Conservation (phyloP, 92 coral and sea anemone species). For the Zoanthus solanderi region DNA sequence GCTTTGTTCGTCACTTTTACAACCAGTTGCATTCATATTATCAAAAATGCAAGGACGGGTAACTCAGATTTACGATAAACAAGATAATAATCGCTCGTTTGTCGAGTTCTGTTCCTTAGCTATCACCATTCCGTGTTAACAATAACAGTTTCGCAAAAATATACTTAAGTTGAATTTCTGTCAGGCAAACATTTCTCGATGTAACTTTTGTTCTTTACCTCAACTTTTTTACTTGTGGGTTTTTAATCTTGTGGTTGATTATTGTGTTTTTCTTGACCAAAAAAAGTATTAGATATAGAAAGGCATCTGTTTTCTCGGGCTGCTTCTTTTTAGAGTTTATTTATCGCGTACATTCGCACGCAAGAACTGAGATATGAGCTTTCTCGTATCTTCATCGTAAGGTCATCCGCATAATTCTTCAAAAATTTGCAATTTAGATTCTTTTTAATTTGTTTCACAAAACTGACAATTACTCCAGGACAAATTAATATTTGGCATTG, state of each 20-base stretch:
- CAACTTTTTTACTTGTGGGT: not conserved
- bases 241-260: conserved; percentile 2
- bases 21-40: not conserved
- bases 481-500: not conserved
- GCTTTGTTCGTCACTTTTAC: not conserved
- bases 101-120: conserved; percentile 24
- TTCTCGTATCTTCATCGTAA: not conserved
- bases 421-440: not conserved
- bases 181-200: not conserved
- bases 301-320: not conserved
- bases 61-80: not conserved
- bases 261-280: not conserved
- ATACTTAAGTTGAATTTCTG: not conserved
- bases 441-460: not conserved
- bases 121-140: not conserved
- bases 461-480: not conserved
- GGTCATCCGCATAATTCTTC: not conserved
- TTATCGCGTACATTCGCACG: not conserved
- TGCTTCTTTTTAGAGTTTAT: not conserved
- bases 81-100: conserved; percentile 6
- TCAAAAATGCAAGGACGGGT: not conserved
- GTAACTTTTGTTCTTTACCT: not conserved
- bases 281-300: not conserved
- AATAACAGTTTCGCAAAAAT: not conserved
- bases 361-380: not conserved